Evolutionary conservation across 2,797 vertebrate genomes (phyloP), one percentile per base, ranked within the genome.

Genomic region (Heterohyrax brucei): DNA sequence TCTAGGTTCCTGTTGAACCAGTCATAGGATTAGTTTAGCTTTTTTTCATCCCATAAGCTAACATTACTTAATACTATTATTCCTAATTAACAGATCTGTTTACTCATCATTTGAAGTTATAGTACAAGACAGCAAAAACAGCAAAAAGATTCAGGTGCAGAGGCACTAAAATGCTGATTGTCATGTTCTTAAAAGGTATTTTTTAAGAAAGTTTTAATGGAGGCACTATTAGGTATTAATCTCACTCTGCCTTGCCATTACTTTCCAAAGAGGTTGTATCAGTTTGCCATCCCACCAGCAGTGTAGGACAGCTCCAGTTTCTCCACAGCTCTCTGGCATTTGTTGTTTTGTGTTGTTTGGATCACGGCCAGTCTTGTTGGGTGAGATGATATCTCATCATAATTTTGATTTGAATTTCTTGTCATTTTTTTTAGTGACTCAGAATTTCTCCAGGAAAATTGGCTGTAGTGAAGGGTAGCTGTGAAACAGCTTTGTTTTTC

Each of bases 11-110:
- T 39, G 18, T 30, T 70, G 76, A 24, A 73, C 53, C 85, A 70
- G 70, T 59, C n/a, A 56, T 39, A 53, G 68, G 70, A 82, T 73
- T 86, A 21, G 16, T 70, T 85, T 86, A 91, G 46, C 91, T 96
- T 22, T 95, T 95, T 95, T 95, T 93, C 78, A 92, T 93, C 78
- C 28, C 91, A 90, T 81, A 88, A 56, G 22, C 70, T 96, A 87
- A 80, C 21, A 53, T 92, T 46, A 53, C 87, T 91, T 93, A 85
- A 92, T 9, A 82, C 59, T 39, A 53, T 92, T 68, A 85, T 94
- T 91, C 39, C 83, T 92, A 94, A 95, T 95, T 75, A 96, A 64
- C 78, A 93, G 13, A 50, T 77, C 50, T 82, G 16, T 91, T 93
- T 91, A 81, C 39, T 94, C 53, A 91, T 89, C 88, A 88, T 88